These are phyloP conservation scores for Thalassarche chlororhynchos DNA, from an alignment of 2,113 vertebrate genomes.

Conservation along the genomic window DNA sequence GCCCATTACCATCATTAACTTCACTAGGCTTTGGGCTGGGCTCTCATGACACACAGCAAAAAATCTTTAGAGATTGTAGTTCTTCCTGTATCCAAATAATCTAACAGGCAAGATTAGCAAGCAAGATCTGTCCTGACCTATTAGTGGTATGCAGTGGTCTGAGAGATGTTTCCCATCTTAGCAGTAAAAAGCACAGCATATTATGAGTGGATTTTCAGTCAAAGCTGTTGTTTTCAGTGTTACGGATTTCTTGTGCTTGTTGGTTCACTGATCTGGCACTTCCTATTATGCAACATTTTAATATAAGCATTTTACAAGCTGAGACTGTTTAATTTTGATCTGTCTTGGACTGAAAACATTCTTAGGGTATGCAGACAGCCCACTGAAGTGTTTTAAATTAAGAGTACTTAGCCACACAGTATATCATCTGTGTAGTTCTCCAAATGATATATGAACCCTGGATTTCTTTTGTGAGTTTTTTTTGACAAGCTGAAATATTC, in stretches of 20 bases:
- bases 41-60: not conserved
- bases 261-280: not conserved
- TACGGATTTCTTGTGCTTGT: not conserved
- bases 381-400: not conserved
- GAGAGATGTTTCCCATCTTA: not conserved
- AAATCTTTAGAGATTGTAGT: not conserved
- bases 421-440: not conserved
- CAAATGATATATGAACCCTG: not conserved
- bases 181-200: not conserved
- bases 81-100: not conserved
- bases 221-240: not conserved
- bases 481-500: not conserved
- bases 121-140: not conserved
- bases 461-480: not conserved
- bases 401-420: not conserved
- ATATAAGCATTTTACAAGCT: not conserved
- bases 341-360: not conserved
- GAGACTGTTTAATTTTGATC: not conserved
- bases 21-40: not conserved
- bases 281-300: not conserved
- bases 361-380: not conserved
- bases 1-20: not conserved
- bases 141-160: not conserved
- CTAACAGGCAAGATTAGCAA: not conserved
- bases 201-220: not conserved